A percentile compares a stretch with the other conserved stretches of the same genome.
These are phyloP conservation scores for Psilanteris sp. DNA, from an alignment of 1,140 invertebrate genomes.

Conservation along the genomic window DNA sequence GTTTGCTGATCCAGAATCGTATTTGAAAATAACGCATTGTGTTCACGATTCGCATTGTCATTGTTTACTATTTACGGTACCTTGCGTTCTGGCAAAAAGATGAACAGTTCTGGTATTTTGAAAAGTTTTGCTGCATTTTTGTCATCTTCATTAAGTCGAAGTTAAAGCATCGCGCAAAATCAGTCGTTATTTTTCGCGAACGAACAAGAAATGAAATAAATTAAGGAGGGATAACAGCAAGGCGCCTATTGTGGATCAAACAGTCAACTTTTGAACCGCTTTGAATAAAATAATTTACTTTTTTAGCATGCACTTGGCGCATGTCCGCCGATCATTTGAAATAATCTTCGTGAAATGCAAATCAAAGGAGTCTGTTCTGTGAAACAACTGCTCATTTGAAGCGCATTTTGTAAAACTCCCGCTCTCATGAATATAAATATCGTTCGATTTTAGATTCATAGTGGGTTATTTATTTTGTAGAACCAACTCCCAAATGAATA, in stretches of 20 bases:
- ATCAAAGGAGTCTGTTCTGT: conserved; percentile 8
- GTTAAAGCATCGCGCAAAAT: conserved; percentile 20
- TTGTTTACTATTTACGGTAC: conserved; percentile 20
- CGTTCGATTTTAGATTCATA: conserved; percentile 27
- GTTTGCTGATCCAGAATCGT: background rate
- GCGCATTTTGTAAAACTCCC: conserved; percentile 21
- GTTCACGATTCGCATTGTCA: background rate
- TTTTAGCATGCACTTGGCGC: conserved; percentile 4
- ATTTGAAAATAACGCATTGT: conserved; percentile 4
- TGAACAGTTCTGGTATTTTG: conserved; percentile 18
- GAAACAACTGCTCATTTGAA: conserved; percentile 39
- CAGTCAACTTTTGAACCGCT: conserved; percentile 12
- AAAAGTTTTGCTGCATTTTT: conserved; percentile 16
- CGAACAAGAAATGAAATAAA: conserved; percentile 15
- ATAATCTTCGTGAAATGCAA: conserved; percentile 30
- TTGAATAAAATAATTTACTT: conserved; percentile 18
- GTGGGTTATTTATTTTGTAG: conserved; percentile 33
- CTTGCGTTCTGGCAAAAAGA: background rate
- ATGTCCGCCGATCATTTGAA: conserved; percentile 16
- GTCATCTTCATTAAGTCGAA: conserved; percentile 24
- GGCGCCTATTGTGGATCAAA: background rate
- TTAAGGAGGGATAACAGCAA: background rate
- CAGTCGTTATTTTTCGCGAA: conserved; percentile 13
- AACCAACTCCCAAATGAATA: conserved; percentile 29
- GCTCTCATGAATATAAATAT: conserved; percentile 34